phyloP scores from a whole-genome alignment of 2,113 vertebrate genomes.

The Sinocyclocheilus rhinocerous region DNA sequence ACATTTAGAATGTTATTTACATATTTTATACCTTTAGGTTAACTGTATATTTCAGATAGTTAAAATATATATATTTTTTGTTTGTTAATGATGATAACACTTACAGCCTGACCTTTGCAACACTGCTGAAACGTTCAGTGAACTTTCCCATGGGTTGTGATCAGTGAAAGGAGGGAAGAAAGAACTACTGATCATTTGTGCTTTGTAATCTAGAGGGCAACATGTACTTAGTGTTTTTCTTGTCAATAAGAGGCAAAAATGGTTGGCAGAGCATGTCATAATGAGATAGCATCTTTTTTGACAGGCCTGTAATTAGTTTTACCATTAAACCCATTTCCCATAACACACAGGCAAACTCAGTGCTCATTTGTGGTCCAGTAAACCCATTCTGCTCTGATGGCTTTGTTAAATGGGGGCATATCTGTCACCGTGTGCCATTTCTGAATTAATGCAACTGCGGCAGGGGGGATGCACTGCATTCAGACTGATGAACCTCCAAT shows the following conservation, averaged over 20 bases:
- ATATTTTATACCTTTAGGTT: background rate
- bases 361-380: slow-evolving; percentile 34
- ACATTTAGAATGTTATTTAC: too few relatives aligned
- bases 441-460: slow-evolving; percentile 15
- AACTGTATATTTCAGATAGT: background rate
- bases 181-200: slow-evolving; percentile 13
- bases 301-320: slow-evolving; percentile 25
- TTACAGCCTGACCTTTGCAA: background rate
- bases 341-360: slow-evolving; percentile 2
- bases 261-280: slow-evolving; percentile 12
- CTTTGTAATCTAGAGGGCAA: background rate
- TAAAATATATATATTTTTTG: too few relatives aligned
- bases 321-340: slow-evolving; percentile 22
- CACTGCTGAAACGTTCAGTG: slow-evolving; percentile 31
- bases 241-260: background rate
- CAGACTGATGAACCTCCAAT: slow-evolving; percentile 30
- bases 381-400: slow-evolving; percentile 21
- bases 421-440: background rate
- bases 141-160: slow-evolving; percentile 24
- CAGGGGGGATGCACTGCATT: background rate
- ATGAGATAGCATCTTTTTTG: slow-evolving; percentile 15
- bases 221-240: slow-evolving; percentile 13
- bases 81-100: slow-evolving; percentile 1
- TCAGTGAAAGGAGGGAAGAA: background rate
- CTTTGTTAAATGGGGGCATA: slow-evolving; percentile 25